These are phyloP conservation scores for Channallabes apus DNA, from an alignment of 2,797 vertebrate species.

Conservation along the genomic window DNA sequence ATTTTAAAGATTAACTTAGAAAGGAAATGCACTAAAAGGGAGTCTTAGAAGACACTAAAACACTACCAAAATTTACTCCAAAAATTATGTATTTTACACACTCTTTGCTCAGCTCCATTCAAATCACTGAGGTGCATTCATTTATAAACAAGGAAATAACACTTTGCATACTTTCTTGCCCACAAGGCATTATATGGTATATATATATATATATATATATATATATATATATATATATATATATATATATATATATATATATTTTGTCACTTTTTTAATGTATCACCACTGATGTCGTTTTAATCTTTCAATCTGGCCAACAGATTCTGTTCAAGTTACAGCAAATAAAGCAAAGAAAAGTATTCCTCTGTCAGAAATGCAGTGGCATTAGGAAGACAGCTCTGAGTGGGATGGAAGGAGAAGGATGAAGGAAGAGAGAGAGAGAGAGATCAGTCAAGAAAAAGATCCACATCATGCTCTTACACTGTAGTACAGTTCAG, in stretches of 20 bases:
- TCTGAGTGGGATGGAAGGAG: conserved; percentile 6
- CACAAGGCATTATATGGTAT: neutral
- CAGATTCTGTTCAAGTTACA: neutral
- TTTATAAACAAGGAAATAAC: neutral
- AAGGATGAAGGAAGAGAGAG: neutral
- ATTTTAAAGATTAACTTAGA: neutral
- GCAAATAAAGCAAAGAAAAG: neutral
- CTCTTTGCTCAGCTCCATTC: neutral
- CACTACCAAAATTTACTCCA: neutral
- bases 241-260: too few species aligned
- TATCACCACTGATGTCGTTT: neutral
- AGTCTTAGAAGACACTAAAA: neutral
- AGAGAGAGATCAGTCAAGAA: conserved; percentile 20
- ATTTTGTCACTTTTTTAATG: neutral
- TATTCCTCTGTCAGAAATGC: conserved; percentile 18
- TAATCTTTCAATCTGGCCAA: neutral
- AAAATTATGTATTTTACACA: neutral
- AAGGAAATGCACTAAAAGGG: neutral
- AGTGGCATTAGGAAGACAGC: conserved; percentile 2
- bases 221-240: too few species aligned
- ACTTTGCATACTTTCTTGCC: neutral
- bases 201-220: too few species aligned
- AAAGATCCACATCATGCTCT: conserved; percentile 26
- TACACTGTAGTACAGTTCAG: conserved; percentile 37
- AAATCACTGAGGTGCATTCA: neutral